Base-by-base conservation (phyloP, 2,888 invertebrate species). In the Itoplectis maculator region DNA sequence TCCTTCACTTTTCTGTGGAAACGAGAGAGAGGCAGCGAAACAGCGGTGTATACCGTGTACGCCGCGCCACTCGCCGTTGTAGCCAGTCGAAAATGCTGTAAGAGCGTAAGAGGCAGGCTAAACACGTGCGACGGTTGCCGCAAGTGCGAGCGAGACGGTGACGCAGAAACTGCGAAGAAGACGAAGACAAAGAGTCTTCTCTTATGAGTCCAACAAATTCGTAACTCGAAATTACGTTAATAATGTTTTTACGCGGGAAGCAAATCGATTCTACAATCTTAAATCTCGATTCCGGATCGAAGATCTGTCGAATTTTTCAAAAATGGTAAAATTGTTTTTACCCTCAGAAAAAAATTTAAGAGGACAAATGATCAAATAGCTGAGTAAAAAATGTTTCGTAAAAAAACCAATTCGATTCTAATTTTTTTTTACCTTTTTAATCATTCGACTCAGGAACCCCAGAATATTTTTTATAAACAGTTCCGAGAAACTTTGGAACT, bases 1-100 rank as follows among this genome's bases (percentile, higher is more conserved):
- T 45, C 45, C 45, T 45, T 45, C n/a, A n/a, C n/a, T 13, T 45
- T 45, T n/a, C n/a, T n/a, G 45, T n/a, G n/a, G n/a, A 45, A 45
- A n/a, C 45, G 45, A 45, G n/a, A 45, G n/a, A 45, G 45, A 45
- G n/a, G n/a, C n/a, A n/a, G n/a, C n/a, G n/a, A n/a, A n/a, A 29
- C 3, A 29, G 29, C 29, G 29, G 5, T 29, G n/a, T 15, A 47
- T 15, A 15, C 47, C 15, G 47, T 7, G n/a, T 47, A 15, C 47
- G 15, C 47, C 29, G 29, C 29, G 29, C 29, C 29, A 29, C 29
- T 29, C 29, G 5, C 29, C 29, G 5, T 29, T 29, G 29, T 5
- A 29, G 47, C 15, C 15, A 47, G 47, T 47, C 15, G 47, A 47
- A 47, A 47, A 47, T 15, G 47, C 15, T 47, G 7, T 47, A 47